Evolutionary conservation across 2,888 invertebrate species (phyloP), one percentile per base, ranked within the genome.

Genomic region (Plutella xylostella): DNA sequence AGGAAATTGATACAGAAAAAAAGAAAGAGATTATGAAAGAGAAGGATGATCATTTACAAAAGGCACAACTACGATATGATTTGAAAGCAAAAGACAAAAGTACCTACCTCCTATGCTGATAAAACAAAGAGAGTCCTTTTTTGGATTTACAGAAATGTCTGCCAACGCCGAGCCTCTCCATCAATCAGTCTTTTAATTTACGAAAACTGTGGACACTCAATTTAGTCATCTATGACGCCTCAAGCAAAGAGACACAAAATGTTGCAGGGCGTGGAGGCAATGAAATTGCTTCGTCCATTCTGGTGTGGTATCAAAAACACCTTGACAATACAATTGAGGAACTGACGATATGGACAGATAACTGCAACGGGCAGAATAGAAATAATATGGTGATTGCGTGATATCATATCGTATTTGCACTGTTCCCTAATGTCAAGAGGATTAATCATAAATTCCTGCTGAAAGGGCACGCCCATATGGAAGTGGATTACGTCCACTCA

Each of bases 391-490:
- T 37, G 11, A 18, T 37, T 7, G 15, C 19, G 12, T 37, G 37
- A 6, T 37, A 37, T 15, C 15, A 14, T 7, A 14, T 11, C n/a
- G 6, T 37, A 18, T 18, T 37, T 11, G 15, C 11, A 37, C 9
- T 18, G 3, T 14, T 37, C 11, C 18, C 37, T 5, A 5, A 37
- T 37, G 6, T 37, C 5, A 18, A 37, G 15, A 25, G 25, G 25
- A 25, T 25, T 25, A 25, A 25, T 25, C 25, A 25, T 25, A 25
- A 25, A 25, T 25, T 14, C 37, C 15, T 37, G 37, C 5, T 37
- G 5, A 37, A 37, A 37, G 37, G 37, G 19, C 37, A 37, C 17
- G 17, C 37, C 15, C 37, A 37, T 18, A 37, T 37, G 37, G 37
- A 37, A 15, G 37, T 37, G 12, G 37, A 37, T 18, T 5, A 15